Evolutionary conservation across 2,113 vertebrate species (phyloP).

Genomic region (Mus musculus): DNA sequence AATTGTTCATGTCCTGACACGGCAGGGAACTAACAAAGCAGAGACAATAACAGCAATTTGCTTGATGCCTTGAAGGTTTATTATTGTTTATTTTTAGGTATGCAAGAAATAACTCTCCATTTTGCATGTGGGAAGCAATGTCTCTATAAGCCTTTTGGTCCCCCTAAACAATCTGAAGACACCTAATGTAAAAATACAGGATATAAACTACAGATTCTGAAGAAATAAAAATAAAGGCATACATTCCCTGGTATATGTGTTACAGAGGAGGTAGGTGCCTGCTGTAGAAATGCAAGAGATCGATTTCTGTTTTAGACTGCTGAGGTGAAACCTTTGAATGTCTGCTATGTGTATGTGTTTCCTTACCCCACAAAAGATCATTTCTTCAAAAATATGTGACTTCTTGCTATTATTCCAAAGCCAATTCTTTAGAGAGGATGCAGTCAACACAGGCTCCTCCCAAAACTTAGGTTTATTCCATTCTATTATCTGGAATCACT

Average conservation of each 20-base stretch:
- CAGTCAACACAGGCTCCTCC: neutral
- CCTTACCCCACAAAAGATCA: neutral
- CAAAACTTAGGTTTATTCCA: neutral
- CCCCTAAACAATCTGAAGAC: conserved; percentile 11
- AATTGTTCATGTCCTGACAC: neutral
- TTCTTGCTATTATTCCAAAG: conserved; percentile 29
- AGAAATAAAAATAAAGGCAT: conserved; percentile 51
- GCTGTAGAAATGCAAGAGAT: neutral
- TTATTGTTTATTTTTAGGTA: conserved; percentile 10
- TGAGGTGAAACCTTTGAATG: neutral
- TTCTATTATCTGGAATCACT: neutral
- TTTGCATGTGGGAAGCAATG: neutral
- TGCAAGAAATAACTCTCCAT: conserved; percentile 36
- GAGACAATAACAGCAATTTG: neutral
- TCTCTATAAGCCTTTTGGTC: conserved; percentile 3
- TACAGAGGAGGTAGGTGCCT: neutral
- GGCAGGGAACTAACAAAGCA: neutral
- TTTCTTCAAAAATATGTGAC: neutral
- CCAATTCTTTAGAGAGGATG: neutral
- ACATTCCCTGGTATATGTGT: neutral
- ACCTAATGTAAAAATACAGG: conserved; percentile 13
- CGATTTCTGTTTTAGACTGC: neutral
- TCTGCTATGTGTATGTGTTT: neutral
- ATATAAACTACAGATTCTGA: neutral
- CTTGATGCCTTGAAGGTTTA: neutral